Evolutionary conservation across 2,888 invertebrate genomes (phyloP).

Genomic region (Aphidius colemani): DNA sequence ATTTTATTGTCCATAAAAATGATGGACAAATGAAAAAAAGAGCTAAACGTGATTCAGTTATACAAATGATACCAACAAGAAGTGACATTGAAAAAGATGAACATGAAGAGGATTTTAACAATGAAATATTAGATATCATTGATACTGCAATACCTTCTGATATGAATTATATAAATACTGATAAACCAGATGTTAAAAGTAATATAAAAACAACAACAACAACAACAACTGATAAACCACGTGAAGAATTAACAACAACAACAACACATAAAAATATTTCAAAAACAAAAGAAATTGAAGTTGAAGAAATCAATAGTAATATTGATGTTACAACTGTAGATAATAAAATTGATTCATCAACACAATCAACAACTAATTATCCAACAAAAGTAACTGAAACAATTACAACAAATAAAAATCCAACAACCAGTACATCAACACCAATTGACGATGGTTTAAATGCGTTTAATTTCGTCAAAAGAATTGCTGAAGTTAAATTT

Average conservation of each 20-base stretch:
- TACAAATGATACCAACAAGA: constrained; percentile 53
- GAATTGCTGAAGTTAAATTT: constrained; percentile 72
- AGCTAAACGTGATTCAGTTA: constrained; percentile 37
- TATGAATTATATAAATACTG: constrained; percentile 21
- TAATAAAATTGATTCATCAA: neutral
- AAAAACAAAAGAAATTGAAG: constrained; percentile 14
- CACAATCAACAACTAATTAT: neutral
- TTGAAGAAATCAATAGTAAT: neutral
- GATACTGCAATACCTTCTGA: constrained; percentile 48
- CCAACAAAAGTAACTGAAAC: neutral
- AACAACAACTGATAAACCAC: constrained; percentile 34
- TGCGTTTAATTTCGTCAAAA: constrained; percentile 67
- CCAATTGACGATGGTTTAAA: constrained; percentile 37
- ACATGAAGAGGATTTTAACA: constrained; percentile 51
- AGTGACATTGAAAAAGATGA: constrained; percentile 44
- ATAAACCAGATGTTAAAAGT: constrained; percentile 17
- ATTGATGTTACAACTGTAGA: neutral
- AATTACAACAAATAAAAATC: neutral
- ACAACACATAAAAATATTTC: neutral
- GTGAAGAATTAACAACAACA: constrained; percentile 34
- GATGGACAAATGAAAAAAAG: constrained; percentile 10
- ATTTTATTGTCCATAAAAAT: neutral
- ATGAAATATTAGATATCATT: constrained; percentile 57
- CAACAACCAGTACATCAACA: constrained; percentile 3
- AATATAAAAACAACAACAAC: constrained; percentile 18